Conservation (phyloP, 2,888 invertebrate genomes). For the Toxonevra muliebris region DNA sequence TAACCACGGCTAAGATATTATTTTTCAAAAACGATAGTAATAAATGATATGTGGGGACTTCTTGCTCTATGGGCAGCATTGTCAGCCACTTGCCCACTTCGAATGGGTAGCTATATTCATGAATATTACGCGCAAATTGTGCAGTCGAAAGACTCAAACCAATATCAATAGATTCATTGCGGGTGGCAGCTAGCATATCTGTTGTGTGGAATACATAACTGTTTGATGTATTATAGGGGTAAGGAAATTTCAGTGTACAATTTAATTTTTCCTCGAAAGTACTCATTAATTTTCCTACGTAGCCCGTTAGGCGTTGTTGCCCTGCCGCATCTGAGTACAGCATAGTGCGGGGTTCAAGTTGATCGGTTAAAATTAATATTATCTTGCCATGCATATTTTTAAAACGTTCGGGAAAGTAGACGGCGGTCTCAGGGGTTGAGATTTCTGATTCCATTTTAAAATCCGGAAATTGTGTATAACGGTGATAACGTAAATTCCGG, state of each 20-base stretch:
- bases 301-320: constrained; percentile 5
- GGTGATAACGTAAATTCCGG: constrained; percentile 14
- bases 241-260: neutral
- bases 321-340: neutral
- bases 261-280: constrained; percentile 14
- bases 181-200: constrained; percentile 15
- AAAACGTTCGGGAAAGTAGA: constrained; percentile 16
- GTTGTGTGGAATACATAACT: constrained; percentile 2
- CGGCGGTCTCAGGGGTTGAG: neutral
- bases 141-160: constrained; percentile 1
- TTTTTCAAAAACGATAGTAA: constrained; percentile 5
- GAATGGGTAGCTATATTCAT: constrained; percentile 11
- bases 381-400: neutral
- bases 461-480: constrained; percentile 24
- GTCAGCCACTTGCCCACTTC: constrained; percentile 4
- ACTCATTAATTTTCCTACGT: constrained; percentile 13
- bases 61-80: constrained; percentile 16
- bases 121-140: neutral
- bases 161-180: constrained; percentile 23
- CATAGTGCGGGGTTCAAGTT: constrained; percentile 24
- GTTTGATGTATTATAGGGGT: constrained; percentile 24
- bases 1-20: neutral
- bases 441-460: constrained; percentile 13
- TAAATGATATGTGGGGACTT: constrained; percentile 6
- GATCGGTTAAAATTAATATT: constrained; percentile 15